Evolutionary conservation across 2,888 invertebrate species (phyloP), one percentile per base, ranked within the genome.

Genomic region (Drosophila infuscata): DNA sequence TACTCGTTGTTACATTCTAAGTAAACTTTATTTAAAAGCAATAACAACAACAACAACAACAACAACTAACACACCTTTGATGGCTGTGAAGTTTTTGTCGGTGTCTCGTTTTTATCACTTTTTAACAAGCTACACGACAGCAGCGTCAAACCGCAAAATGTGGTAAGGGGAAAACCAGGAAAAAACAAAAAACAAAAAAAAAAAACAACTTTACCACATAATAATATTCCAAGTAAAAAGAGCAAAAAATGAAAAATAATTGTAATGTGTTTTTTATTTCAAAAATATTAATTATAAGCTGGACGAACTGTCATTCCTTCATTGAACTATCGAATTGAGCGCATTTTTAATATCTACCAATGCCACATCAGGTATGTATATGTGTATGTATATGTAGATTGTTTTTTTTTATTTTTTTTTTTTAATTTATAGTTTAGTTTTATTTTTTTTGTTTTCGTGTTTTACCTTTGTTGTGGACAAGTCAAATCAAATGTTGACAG

Each of bases 251-350:
- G 57, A 65, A 36, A 65, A 63, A 46, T 66, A 83, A 87, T 81
- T 81, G 81, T 83, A 82, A 87, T 86, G 66, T 79, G 82, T 83
- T 88, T 75, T 70, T 75, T 70, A 72, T 76, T 86, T 79, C 68
- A 78, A 86, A 88, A 86, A 88, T 80, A 78, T 80, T 83, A 87
- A 86, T 86, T 86, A 89, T 81, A 80, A 81, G 56, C 70, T 68
- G 66, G 29, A 67, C 29, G 53, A 29, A 43, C 30, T 41, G 36
- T 25, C 49, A 49, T 53, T 60, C 60, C 43, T 65, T 38, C 51
- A 36, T 56, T 29, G 17, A 43, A 46, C 46, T 64, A 29, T 70
- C 53, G 57, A 32, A 69, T 64, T 43, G 49, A 67, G 60, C 65
- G 80, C 54, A 74, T 76, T 74, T 79, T 67, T 68, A 64, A 75